phyloP scores from a whole-genome alignment of 2,888 invertebrate genomes.

The Aspidapion aeneum region DNA sequence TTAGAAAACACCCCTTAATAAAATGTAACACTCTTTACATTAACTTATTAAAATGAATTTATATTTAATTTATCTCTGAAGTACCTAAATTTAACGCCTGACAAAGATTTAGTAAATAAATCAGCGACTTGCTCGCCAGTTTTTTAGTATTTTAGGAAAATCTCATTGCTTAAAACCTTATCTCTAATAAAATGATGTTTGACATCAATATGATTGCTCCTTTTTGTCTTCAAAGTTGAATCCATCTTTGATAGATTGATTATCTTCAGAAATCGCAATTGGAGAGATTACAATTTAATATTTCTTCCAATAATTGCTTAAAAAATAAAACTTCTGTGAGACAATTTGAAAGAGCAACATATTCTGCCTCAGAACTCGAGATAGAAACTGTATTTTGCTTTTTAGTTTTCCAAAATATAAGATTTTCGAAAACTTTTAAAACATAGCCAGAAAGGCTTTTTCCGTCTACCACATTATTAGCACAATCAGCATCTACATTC shows the following conservation, averaged over 20 bases:
- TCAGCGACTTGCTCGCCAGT: not conserved
- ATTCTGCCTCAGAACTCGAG: slow-evolving; percentile 25
- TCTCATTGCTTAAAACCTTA: not conserved
- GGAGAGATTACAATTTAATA: slow-evolving; percentile 14
- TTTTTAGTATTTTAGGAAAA: not conserved
- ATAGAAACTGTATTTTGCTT: slow-evolving; percentile 23
- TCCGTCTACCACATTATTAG: slow-evolving; percentile 17
- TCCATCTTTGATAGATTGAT: slow-evolving; percentile 20
- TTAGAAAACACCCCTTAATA: too few species aligned
- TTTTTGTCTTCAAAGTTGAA: slow-evolving; percentile 20
- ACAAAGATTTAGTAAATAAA: not conserved
- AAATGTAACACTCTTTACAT: too few species aligned
- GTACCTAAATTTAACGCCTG: not conserved
- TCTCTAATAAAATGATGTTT: slow-evolving; percentile 19
- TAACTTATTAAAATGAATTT: not conserved
- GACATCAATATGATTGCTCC: slow-evolving; percentile 23
- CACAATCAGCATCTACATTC: slow-evolving; percentile 25
- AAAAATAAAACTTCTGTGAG: slow-evolving; percentile 24
- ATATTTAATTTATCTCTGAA: not conserved
- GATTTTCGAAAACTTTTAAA: slow-evolving; percentile 20
- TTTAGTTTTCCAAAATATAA: slow-evolving; percentile 22
- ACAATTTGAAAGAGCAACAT: slow-evolving; percentile 23
- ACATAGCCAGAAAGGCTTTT: slow-evolving; percentile 24
- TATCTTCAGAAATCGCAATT: slow-evolving; percentile 17
- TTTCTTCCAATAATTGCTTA: slow-evolving; percentile 18